Evolutionary conservation across 2,113 vertebrate genomes (phyloP), one percentile per base, ranked within the genome.

Genomic region (Eudyptes chrysolophus): DNA sequence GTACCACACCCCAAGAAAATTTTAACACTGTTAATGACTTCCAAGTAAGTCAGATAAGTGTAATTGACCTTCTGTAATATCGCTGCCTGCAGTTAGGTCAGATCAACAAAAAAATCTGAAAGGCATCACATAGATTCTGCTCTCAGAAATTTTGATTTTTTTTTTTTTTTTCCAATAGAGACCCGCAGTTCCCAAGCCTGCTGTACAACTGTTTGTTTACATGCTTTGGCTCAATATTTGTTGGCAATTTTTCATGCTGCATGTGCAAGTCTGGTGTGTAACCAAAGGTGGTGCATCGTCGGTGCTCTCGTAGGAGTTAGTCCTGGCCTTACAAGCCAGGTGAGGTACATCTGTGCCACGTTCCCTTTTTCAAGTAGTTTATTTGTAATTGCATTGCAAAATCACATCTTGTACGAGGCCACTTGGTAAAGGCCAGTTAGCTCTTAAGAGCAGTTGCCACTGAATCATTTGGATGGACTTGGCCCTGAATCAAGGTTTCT

Each of bases 341-440:
- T 25, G 34, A 38, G 65, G 46, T 49, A 22, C 27, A 10, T 49
- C 44, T 1, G 1, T 40, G 66, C n/a, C 2, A 1, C 51, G 55
- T 6, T 74, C 44, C 15, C 22, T 65, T 72, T 51, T 32, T 36
- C 54, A 17, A 68, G 12, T 18, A 60, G 21, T 38, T 79, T 30
- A 36, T 42, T 58, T 42, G 20, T 49, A 32, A 29, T 34, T 48
- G n/a, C 55, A 7, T 26, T 75, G n/a, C 54, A 51, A n/a, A 69
- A 5, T 25, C 34, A 16, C 3, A 0, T 44, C 44, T 51, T 32
- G 13, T 25, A 13, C 0, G 0, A 69, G 79, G 30, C 11, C 34
- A 32, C 27, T 7, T 40, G 8, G 25, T 61, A 19, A 29, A 70
- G 75, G 25, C 29, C 11, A 6, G 38, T n/a, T 62, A 60, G 44